phyloP scores from a whole-genome alignment of 2,888 invertebrate genomes.

The Ophioninae sp. region DNA sequence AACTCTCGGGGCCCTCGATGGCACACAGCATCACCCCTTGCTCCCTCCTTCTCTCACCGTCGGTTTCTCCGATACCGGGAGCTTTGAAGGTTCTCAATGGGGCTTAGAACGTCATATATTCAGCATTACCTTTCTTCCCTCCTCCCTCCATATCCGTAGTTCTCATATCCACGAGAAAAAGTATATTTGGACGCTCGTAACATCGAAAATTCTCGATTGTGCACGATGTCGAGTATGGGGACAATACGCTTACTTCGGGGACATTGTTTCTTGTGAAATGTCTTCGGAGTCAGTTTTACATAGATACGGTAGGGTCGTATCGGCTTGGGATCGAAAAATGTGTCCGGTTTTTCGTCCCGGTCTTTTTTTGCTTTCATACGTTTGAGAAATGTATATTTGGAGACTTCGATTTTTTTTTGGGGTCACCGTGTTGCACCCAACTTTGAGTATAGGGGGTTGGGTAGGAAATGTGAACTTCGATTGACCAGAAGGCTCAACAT shows the following conservation, averaged over 20 bases:
- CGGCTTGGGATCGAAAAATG: constrained; percentile 37
- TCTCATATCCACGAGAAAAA: background rate
- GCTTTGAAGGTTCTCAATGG: constrained; percentile 72
- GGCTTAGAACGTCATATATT: constrained; percentile 63
- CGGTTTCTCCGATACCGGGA: constrained; percentile 54
- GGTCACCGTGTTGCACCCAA: too few relatives aligned
- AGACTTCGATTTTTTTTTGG: too few relatives aligned
- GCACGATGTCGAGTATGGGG: background rate
- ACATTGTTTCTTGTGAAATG: background rate
- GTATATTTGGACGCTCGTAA: background rate
- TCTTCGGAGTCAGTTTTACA: background rate
- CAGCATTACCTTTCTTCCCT: constrained; percentile 25
- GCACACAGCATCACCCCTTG: constrained; percentile 42
- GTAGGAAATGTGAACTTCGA: too few relatives aligned
- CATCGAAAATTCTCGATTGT: background rate
- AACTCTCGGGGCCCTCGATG: constrained; percentile 49
- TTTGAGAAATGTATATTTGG: too few relatives aligned
- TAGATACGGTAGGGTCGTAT: background rate
- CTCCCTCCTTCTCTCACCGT: constrained; percentile 19
- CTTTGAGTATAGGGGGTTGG: too few relatives aligned
- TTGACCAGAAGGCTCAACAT: too few relatives aligned
- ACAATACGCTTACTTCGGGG: background rate
- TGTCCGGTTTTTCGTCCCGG: constrained; percentile 16
- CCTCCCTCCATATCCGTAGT: too few relatives aligned
- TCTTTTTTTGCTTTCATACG: background rate